Evolutionary conservation across 2,113 vertebrate genomes (phyloP).

Genomic region (Tapirus terrestris): DNA sequence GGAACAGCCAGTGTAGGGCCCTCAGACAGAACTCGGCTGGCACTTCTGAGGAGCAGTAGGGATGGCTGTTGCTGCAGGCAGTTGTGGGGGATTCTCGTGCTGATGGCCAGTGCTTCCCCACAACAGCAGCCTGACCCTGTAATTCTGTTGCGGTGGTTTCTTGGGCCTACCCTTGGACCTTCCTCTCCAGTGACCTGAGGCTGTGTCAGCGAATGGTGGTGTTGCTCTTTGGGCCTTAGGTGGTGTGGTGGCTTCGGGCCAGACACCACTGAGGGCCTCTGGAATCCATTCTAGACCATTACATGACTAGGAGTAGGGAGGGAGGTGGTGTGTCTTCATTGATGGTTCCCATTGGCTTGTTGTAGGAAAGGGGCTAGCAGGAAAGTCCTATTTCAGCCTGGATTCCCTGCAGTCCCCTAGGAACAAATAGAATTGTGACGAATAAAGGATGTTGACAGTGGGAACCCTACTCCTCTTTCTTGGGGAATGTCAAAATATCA

Average conservation of each 20-base stretch:
- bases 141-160: not conserved
- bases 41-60: not conserved
- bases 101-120: fast-evolving
- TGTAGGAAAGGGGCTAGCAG: not conserved
- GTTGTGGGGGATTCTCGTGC: too few species aligned
- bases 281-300: not conserved
- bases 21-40: not conserved
- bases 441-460: not conserved
- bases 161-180: not conserved
- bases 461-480: not conserved
- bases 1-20: not conserved
- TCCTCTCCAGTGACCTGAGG: not conserved
- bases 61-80: not conserved
- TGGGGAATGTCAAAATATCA: not conserved
- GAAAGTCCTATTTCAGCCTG: not conserved
- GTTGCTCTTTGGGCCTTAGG: not conserved
- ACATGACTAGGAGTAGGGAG: not conserved
- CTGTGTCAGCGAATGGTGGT: not conserved
- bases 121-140: not conserved
- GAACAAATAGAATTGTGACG: not conserved
- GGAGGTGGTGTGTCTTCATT: not conserved
- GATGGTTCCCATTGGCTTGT: not conserved
- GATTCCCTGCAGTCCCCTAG: not conserved
- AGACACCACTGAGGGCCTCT: not conserved
- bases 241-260: not conserved